Conservation (phyloP, 2,888 invertebrate species). For the Drosophila robusta region DNA sequence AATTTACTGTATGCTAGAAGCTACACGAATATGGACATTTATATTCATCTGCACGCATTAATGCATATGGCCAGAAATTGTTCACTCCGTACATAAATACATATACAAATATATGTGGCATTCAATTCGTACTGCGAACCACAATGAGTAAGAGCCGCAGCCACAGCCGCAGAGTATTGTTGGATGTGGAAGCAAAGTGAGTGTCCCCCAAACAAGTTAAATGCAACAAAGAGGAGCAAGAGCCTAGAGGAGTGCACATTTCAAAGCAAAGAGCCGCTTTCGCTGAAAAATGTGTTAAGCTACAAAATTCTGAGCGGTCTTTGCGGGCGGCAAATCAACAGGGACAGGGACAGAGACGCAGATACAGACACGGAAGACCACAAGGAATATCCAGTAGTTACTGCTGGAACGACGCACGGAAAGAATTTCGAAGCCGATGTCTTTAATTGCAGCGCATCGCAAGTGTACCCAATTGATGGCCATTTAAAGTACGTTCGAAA, state of each 20-base stretch:
- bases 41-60: neutral
- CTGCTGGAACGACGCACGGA: neutral
- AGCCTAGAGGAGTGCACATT: constrained; percentile 33
- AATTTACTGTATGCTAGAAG: neutral
- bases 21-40: constrained; percentile 2
- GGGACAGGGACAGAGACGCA: constrained; percentile 6
- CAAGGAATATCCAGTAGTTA: neutral
- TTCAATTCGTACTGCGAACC: neutral
- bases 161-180: constrained; percentile 5
- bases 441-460: neutral
- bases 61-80: neutral
- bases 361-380: constrained; percentile 11
- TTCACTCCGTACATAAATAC: neutral
- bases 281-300: constrained; percentile 28
- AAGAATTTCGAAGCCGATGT: neutral
- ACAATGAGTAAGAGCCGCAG: neutral
- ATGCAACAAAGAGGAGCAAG: constrained; percentile 23
- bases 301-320: constrained; percentile 57
- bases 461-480: neutral
- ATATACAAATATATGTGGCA: neutral
- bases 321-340: constrained; percentile 63
- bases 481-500: constrained; percentile 7
- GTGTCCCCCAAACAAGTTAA: constrained; percentile 15
- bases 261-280: constrained; percentile 2
- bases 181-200: constrained; percentile 41